These are phyloP conservation scores for Characodon lateralis DNA, from an alignment of 2,797 vertebrate genomes.

Conservation along the genomic window DNA sequence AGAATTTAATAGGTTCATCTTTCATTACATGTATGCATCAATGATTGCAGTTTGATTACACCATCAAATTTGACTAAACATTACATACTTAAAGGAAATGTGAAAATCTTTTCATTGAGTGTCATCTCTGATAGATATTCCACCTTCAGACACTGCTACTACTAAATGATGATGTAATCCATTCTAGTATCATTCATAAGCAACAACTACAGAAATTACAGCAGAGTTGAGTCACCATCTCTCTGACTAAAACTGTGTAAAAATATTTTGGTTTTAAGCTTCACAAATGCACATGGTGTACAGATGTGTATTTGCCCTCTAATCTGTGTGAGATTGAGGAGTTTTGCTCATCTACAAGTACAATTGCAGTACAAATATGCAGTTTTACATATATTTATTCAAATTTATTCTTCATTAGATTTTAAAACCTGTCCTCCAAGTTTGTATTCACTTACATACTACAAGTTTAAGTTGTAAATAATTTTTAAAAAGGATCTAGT, in stretches of 20 bases:
- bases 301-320: slow-evolving; percentile 12
- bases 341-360: slow-evolving; percentile 4
- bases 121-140: slow-evolving; percentile 14
- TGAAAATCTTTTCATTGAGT: slow-evolving; percentile 1
- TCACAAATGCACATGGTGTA: slow-evolving; percentile 14
- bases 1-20: slow-evolving; percentile 10
- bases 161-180: slow-evolving; percentile 26
- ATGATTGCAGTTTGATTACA: slow-evolving; percentile 27
- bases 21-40: not conserved
- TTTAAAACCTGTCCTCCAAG: not conserved
- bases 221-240: slow-evolving; percentile 34
- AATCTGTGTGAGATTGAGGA: slow-evolving; percentile 12
- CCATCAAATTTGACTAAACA: slow-evolving; percentile 11
- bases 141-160: not conserved
- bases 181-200: slow-evolving; percentile 19
- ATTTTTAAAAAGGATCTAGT: not conserved
- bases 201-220: slow-evolving; percentile 29
- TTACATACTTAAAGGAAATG: slow-evolving; percentile 11
- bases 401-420: not conserved
- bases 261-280: slow-evolving; percentile 15
- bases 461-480: not conserved
- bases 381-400: not conserved
- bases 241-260: slow-evolving; percentile 6
- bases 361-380: slow-evolving; percentile 2
- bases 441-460: not conserved